Conservation (phyloP, 1,140 invertebrate species). For the Doryteuthis pealeii region DNA sequence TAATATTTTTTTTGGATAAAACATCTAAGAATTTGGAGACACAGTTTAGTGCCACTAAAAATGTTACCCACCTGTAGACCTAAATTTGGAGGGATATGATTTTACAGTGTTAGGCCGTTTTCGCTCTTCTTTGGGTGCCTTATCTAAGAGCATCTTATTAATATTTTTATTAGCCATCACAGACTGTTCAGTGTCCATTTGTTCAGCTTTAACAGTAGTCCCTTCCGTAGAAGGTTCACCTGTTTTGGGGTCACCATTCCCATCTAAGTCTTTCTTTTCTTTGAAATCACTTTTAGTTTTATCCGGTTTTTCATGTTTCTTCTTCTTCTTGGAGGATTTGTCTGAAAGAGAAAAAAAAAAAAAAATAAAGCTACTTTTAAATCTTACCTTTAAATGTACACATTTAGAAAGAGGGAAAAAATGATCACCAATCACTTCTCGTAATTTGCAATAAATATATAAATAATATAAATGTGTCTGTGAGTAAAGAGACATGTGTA, state of each 20-base stretch:
- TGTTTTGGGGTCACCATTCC: neutral
- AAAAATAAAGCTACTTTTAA: neutral
- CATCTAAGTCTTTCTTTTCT: slow-evolving; percentile 10
- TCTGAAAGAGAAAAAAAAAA: neutral
- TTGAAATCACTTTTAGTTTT: neutral
- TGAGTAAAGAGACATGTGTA: too few species aligned
- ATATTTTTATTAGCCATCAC: slow-evolving; percentile 5
- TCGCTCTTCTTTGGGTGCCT: slow-evolving; percentile 23
- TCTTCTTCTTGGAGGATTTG: slow-evolving; percentile 16
- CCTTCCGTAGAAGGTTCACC: slow-evolving; percentile 24
- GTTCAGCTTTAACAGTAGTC: slow-evolving; percentile 30
- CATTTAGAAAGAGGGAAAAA: too few species aligned
- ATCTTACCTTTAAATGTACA: too few species aligned
- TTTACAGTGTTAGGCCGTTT: slow-evolving; percentile 48
- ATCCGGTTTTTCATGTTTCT: slow-evolving; percentile 18
- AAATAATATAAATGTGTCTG: too few species aligned
- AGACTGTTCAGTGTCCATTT: slow-evolving; percentile 29
- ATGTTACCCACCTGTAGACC: slow-evolving; percentile 43
- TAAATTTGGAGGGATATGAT: slow-evolving; percentile 37
- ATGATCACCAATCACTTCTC: too few species aligned
- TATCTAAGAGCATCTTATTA: neutral
- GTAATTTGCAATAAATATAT: too few species aligned
- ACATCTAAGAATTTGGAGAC: neutral
- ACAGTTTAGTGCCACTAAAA: neutral
- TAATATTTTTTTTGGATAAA: too few species aligned